Percentiles rank a stretch among this genome's conserved stretches.
phyloP scores from a whole-genome alignment of 2,113 vertebrate species.

The Gymnogyps californianus region DNA sequence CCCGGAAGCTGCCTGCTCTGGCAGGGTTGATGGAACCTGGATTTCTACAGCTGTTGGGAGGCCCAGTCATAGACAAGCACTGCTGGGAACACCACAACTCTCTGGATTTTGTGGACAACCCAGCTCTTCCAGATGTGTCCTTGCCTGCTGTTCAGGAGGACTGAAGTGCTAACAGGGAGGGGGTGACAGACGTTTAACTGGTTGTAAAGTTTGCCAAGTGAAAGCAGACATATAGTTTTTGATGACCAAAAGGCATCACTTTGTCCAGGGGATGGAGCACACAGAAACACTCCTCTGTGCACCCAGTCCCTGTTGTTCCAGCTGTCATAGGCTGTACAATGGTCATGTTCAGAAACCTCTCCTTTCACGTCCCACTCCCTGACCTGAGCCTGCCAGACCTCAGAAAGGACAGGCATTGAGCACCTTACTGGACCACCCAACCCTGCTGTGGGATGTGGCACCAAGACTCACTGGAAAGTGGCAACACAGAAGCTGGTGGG shows the following conservation, averaged over 20 bases:
- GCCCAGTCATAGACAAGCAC: too few species aligned
- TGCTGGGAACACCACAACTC: neutral
- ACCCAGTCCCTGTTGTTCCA: neutral
- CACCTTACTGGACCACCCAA: neutral
- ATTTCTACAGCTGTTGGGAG: neutral
- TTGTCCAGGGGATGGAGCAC: neutral
- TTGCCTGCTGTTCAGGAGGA: neutral
- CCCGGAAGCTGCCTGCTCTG: neutral
- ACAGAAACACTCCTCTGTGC: neutral
- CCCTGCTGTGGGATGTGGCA: neutral
- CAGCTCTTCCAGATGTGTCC: neutral
- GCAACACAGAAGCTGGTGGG: neutral
- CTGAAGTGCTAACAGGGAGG: neutral
- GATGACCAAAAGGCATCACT: neutral
- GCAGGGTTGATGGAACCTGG: neutral
- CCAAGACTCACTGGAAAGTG: neutral
- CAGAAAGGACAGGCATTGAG: neutral
- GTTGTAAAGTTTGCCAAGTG: neutral
- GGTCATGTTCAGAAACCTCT: neutral
- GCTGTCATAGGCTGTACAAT: neutral
- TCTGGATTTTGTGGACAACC: neutral
- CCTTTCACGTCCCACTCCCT: neutral
- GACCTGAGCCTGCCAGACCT: neutral
- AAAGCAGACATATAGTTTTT: neutral
- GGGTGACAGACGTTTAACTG: neutral